Base-by-base conservation (phyloP, 2,888 invertebrate genomes). In the Sinodicranocentrus sp. region DNA sequence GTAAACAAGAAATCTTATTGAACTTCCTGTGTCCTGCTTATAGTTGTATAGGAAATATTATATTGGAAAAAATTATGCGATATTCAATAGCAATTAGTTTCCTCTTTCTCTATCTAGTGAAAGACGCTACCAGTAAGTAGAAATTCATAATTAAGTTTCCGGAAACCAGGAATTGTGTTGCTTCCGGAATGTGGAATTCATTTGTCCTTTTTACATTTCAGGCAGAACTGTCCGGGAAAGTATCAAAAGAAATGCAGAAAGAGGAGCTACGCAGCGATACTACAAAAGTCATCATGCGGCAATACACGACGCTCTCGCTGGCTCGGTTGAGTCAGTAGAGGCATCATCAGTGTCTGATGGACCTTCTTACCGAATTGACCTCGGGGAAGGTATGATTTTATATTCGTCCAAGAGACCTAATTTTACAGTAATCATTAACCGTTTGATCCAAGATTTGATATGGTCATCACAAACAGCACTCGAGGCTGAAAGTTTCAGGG, bases 321-420 rank as follows among this genome's bases (percentile, higher is more conserved):
- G 71, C 63, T 79, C 79, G 8, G 63, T 71, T 15, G 79, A 79
- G 63, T 79, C 79, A n/a, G 71, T 17, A 52, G 79, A 71, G 17
- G 15, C 33, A 5, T 23, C 63, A 28, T 23, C 63, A 28, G 10
- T 33, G 10, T 26, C 21, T 25, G 79, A 70, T 17, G 65, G 76
- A 71, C 79, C 79, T 79, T 79, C 79, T 79, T 79, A 79, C 79
- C 79, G 79, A 79, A 79, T 79, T 26, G 79, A 79, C 79, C 79
- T 79, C 79, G 79, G 79, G 70, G 79, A 79, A 79, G 79, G 79
- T 79, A 79, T 79, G 79, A 79, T 79, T 71, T 79, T 79, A 79
- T 79, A 79, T 63, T 33, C 79, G 25, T 25, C 25, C 71, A 70
- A 79, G 71, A 79, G 79, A 71, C 79, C 79, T 71, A 79, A 79